phyloP scores from a whole-genome alignment of 2,113 vertebrate species.

The Antechinus flavipes region DNA sequence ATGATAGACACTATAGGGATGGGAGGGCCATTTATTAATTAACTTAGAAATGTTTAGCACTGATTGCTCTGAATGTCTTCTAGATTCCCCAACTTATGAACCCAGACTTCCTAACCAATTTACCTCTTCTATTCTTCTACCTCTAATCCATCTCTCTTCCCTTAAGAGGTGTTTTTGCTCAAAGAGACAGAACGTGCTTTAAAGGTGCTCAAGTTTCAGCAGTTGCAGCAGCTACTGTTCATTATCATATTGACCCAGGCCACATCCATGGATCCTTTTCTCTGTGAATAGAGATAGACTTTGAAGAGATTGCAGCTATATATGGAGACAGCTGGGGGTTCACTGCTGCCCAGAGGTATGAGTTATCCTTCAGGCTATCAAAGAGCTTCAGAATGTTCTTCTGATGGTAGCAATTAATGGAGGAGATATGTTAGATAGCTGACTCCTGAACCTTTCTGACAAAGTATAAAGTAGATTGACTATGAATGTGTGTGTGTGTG shows the following conservation, averaged over 20 bases:
- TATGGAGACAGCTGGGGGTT: not conserved
- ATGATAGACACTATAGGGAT: not conserved
- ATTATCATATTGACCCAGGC: not conserved
- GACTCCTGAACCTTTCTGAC: not conserved
- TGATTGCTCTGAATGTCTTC: not conserved
- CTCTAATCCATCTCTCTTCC: not conserved
- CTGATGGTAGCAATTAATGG: not conserved
- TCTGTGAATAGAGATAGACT: not conserved
- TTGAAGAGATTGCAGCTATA: not conserved
- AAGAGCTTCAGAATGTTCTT: not conserved
- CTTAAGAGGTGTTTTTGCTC: not conserved
- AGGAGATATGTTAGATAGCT: not conserved
- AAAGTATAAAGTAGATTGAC: not conserved
- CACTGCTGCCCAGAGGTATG: not conserved
- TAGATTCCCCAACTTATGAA: conserved; percentile 4
- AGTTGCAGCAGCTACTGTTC: not conserved
- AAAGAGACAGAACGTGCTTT: not conserved
- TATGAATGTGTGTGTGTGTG: not conserved
- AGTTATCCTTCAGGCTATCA: not conserved
- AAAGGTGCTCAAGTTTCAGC: not conserved
- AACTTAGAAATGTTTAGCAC: conserved; percentile 43
- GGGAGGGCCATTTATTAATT: not conserved
- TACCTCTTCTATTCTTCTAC: not conserved
- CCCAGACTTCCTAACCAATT: not conserved
- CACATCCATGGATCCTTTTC: not conserved